These are phyloP conservation scores for Trematomus bernacchii DNA, from an alignment of 2,797 vertebrate genomes.

Conservation along the genomic window DNA sequence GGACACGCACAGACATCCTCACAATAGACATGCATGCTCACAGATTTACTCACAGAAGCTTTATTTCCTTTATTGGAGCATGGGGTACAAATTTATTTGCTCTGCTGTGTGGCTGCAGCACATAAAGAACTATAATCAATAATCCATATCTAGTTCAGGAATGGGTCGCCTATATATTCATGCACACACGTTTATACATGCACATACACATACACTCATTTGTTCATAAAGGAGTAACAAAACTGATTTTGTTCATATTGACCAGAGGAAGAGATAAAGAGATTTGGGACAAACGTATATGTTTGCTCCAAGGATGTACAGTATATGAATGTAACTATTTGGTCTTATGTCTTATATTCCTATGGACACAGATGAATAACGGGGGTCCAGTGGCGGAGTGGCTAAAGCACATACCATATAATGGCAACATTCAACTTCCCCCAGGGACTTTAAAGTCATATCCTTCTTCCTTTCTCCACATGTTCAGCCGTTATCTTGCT, in stretches of 20 bases:
- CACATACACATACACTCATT: neutral
- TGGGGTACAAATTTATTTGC: constrained; percentile 56
- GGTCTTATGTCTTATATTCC: too few relatives aligned
- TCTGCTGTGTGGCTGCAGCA: constrained; percentile 53
- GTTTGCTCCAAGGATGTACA: neutral
- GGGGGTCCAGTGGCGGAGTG: neutral
- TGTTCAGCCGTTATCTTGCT: neutral
- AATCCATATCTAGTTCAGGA: constrained; percentile 75
- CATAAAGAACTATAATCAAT: constrained; percentile 80
- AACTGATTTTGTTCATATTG: neutral
- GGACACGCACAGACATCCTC: constrained; percentile 38
- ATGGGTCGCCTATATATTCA: constrained; percentile 29
- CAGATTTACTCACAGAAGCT: constrained; percentile 47
- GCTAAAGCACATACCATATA: neutral
- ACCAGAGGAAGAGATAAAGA: neutral
- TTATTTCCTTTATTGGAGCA: constrained; percentile 43
- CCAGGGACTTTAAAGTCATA: neutral
- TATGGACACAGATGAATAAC: neutral
- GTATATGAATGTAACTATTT: neutral
- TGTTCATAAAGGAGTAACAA: constrained; percentile 4
- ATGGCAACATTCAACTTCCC: neutral
- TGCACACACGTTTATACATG: neutral
- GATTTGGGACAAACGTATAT: neutral
- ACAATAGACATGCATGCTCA: constrained; percentile 34
- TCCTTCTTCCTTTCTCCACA: neutral